phyloP scores from a whole-genome alignment of 2,888 invertebrate genomes.

The Synanthedon myopaeformis region DNA sequence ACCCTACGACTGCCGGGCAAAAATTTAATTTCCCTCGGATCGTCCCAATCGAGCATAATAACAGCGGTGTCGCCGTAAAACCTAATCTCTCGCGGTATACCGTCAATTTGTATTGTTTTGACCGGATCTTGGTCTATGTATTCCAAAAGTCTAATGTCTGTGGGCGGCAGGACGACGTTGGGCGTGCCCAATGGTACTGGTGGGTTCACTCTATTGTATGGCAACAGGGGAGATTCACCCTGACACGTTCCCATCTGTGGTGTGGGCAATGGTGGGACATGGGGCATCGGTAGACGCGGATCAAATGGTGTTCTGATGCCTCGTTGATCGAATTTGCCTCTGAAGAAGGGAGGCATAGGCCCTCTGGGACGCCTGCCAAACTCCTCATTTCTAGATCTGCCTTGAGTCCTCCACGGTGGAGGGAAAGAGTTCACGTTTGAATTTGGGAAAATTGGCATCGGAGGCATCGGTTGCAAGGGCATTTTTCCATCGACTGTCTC shows the following conservation, averaged over 20 bases:
- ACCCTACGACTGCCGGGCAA: slow-evolving; percentile 82
- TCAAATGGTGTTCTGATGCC: slow-evolving; percentile 35
- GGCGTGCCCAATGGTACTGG: slow-evolving; percentile 55
- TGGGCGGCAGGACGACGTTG: slow-evolving; percentile 40
- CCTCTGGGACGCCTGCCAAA: slow-evolving; percentile 44
- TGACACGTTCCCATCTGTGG: slow-evolving; percentile 49
- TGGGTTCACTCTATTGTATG: slow-evolving; percentile 39
- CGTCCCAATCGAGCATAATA: slow-evolving; percentile 87
- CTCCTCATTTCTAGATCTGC: slow-evolving; percentile 41
- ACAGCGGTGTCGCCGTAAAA: slow-evolving; percentile 89
- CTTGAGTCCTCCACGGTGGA: slow-evolving; percentile 42
- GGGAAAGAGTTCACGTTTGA: slow-evolving; percentile 19
- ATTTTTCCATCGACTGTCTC: slow-evolving; percentile 26
- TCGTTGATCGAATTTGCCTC: slow-evolving; percentile 45
- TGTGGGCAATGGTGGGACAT: slow-evolving; percentile 30
- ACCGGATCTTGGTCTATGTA: slow-evolving; percentile 74
- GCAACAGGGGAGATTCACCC: slow-evolving; percentile 39
- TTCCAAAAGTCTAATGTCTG: slow-evolving; percentile 46
- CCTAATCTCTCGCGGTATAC: slow-evolving; percentile 82
- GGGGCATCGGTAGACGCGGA: slow-evolving; percentile 25
- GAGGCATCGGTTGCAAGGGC: slow-evolving; percentile 39
- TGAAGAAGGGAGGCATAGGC: slow-evolving; percentile 34
- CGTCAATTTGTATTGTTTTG: slow-evolving; percentile 86
- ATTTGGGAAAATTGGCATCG: slow-evolving; percentile 15
- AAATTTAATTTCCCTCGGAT: slow-evolving; percentile 87